These are phyloP conservation scores for Gonioctena quinquepunctata DNA, from an alignment of 1,140 invertebrate species.

Conservation along the genomic window DNA sequence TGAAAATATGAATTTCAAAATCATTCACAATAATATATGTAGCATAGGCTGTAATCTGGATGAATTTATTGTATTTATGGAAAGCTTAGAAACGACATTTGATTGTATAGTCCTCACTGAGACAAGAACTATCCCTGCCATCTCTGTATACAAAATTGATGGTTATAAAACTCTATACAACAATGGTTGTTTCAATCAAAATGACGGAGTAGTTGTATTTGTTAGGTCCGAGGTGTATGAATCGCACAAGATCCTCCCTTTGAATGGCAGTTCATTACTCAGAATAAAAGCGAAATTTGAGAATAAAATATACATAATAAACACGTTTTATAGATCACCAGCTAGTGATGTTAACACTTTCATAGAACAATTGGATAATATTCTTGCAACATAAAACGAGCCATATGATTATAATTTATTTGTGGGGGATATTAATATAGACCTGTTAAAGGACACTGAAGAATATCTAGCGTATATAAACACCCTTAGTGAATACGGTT, in stretches of 20 bases:
- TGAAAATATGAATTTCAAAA: neutral
- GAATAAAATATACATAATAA: neutral
- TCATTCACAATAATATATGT: neutral
- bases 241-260: neutral
- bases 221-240: neutral
- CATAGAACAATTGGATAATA: neutral
- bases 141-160: neutral
- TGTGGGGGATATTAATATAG: slow-evolving; percentile 1
- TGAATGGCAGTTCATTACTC: neutral
- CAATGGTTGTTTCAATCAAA: neutral
- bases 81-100: neutral
- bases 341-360: neutral
- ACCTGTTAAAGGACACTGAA: neutral
- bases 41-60: neutral
- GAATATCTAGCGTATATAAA: neutral
- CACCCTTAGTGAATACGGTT: neutral
- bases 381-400: neutral
- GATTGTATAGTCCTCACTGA: slow-evolving; percentile 2
- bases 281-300: neutral
- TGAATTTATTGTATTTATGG: neutral
- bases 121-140: neutral
- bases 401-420: neutral
- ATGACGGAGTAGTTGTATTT: neutral
- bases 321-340: neutral
- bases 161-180: neutral